Evolutionary conservation across 2,797 vertebrate genomes (phyloP).

Genomic region (Pygocentrus nattereri): DNA sequence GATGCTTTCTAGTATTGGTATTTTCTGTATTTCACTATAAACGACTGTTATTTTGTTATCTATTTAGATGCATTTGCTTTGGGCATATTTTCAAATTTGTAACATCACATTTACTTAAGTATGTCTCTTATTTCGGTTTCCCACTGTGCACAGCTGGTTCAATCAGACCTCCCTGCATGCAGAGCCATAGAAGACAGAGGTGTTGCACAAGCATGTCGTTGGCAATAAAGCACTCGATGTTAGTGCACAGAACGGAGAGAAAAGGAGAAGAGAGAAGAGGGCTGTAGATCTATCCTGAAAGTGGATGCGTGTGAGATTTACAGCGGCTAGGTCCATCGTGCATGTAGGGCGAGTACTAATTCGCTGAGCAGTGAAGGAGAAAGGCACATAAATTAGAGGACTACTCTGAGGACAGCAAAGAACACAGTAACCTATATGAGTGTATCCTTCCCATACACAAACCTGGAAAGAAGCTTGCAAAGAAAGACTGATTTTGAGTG

Average conservation of each 20-base stretch:
- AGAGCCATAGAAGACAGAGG: slow-evolving; percentile 31
- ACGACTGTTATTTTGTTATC: background rate
- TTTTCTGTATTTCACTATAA: background rate
- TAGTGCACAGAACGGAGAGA: background rate
- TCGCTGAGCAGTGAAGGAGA: slow-evolving; percentile 45
- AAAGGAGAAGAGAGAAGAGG: slow-evolving; percentile 12
- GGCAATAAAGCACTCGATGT: slow-evolving; percentile 40
- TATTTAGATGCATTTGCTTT: background rate
- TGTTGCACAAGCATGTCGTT: slow-evolving; percentile 19
- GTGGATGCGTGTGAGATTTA: slow-evolving; percentile 53
- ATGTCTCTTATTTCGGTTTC: slow-evolving; percentile 9
- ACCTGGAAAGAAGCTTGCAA: slow-evolving; percentile 9
- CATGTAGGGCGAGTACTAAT: slow-evolving; percentile 52
- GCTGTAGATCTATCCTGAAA: slow-evolving; percentile 52
- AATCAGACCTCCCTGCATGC: background rate
- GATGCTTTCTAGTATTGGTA: background rate
- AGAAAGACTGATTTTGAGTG: slow-evolving; percentile 2
- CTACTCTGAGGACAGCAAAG: slow-evolving; percentile 21
- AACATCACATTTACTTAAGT: background rate
- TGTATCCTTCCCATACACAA: background rate
- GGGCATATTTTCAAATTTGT: background rate
- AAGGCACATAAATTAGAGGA: slow-evolving; percentile 51
- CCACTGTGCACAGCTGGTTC: slow-evolving; percentile 16
- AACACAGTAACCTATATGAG: slow-evolving; percentile 47
- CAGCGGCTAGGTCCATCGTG: slow-evolving; percentile 49